Base-by-base conservation (phyloP, 2,797 vertebrate species). In the Betta splendens region DNA sequence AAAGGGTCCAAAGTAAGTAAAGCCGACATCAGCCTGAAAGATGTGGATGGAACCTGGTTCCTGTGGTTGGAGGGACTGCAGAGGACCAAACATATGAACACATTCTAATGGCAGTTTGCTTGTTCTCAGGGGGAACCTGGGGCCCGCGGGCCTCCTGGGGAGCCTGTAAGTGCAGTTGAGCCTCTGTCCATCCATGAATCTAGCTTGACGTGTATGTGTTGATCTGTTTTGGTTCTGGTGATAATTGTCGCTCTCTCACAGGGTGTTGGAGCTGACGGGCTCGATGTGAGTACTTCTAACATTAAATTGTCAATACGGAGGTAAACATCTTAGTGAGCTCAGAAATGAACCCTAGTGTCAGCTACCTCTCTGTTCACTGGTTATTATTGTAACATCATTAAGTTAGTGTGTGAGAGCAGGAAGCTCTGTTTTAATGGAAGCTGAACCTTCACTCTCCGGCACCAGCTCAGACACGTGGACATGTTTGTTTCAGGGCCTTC, bases 1-100 rank as follows among this genome's bases (percentile, higher is more conserved):
- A 81, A 85, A 75, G 95, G 97, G 45, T 80, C 86, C 69, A 98
- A 97, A 82, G 97, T 98, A 88, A 75, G 89, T 88, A 64, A 5
- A n/a, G n/a, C n/a, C n/a, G n/a, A n/a, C n/a, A 42, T 51, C 4
- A 9, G 28, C 5, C 13, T 35, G 1, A 22, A 22, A 40, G 11
- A 22, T 20, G 18, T 39, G 11, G 3, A 13, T 2, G 12, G 5
- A 3, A 8, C 1, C 5, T 7, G 22, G 26, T 29, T 45, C 10
- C 25, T n/a, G 8, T 9, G 11, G 40, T 15, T 15, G 37, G 5
- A 21, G 9, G 11, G 10, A 12, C 18, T 6, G 20, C 28, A 26
- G 26, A 28, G 26, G 7, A 3, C 28, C 3, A 28, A 28, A 28
- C 26, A 28, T n/a, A n/a, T n/a, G n/a, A n/a, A 3, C 22, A 13